Conservation (phyloP, 2,888 invertebrate genomes). For the Drosophila multiciliata region DNA sequence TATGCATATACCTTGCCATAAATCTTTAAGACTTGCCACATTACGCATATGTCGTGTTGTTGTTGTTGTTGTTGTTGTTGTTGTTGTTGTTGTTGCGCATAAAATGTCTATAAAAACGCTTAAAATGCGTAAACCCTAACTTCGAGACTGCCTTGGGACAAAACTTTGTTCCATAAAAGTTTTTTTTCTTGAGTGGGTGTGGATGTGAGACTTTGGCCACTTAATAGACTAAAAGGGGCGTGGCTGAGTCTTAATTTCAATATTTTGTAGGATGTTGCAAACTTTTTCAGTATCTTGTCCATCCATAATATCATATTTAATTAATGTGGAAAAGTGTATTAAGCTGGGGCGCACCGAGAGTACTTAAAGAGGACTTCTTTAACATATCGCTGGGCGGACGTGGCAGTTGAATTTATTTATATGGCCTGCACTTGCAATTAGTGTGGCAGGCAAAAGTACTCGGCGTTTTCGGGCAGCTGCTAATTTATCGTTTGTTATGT, state of each 20-base stretch:
- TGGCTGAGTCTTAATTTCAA: constrained; percentile 67
- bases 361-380: constrained; percentile 45
- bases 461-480: constrained; percentile 53
- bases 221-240: constrained; percentile 50
- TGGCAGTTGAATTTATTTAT: constrained; percentile 61
- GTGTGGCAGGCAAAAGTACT: constrained; percentile 65
- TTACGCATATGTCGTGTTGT: constrained; percentile 64
- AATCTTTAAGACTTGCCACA: constrained; percentile 68
- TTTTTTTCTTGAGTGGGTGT: constrained; percentile 25
- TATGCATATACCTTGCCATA: constrained; percentile 49
- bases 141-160: constrained; percentile 43
- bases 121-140: constrained; percentile 62
- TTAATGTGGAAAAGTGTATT: constrained; percentile 43
- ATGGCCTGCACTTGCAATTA: constrained; percentile 66
- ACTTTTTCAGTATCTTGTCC: constrained; percentile 58
- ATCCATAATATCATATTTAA: constrained; percentile 72
- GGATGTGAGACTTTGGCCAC: constrained; percentile 18
- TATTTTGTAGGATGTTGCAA: constrained; percentile 59
- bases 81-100: constrained; percentile 46
- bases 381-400: constrained; percentile 32
- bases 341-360: constrained; percentile 10
- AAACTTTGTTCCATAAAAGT: constrained; percentile 67
- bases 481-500: constrained; percentile 77
- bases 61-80: constrained; percentile 42
- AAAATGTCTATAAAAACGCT: constrained; percentile 73